Conservation (phyloP, 1,140 invertebrate genomes). For the Metaphire vulgaris region DNA sequence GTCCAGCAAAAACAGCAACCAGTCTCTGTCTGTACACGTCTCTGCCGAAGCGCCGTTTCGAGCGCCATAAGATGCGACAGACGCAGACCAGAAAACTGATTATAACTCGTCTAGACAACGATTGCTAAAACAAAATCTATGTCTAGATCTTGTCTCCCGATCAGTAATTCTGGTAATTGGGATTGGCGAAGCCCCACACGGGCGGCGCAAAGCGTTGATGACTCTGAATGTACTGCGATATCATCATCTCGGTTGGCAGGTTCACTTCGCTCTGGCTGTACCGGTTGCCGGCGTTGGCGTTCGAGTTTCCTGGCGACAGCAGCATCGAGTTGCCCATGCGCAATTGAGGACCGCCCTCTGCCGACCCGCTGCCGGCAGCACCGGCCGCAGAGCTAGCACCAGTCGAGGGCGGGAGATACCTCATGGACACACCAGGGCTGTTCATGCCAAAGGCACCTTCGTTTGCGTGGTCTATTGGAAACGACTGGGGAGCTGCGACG, state of each 20-base stretch:
- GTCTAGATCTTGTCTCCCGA: background rate
- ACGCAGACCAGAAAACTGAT: background rate
- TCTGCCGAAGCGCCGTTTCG: too few relatives aligned
- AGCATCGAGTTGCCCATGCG: constrained; percentile 3
- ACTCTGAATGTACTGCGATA: constrained; percentile 18
- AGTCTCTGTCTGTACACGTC: background rate
- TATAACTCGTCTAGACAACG: background rate
- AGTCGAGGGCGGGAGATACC: background rate
- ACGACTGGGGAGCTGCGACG: background rate
- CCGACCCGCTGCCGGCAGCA: background rate
- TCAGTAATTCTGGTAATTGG: constrained; percentile 14
- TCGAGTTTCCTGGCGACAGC: constrained; percentile 5
- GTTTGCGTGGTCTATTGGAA: background rate
- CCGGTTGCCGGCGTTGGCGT: background rate
- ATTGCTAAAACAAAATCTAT: background rate
- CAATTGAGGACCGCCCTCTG: background rate
- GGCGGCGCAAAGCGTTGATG: constrained; percentile 13
- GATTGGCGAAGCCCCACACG: constrained; percentile 16
- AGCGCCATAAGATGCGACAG: background rate
- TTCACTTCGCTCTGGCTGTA: background rate
- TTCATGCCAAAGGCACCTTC: background rate
- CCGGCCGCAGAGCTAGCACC: background rate
- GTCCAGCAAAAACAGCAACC: background rate
- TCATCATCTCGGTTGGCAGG: constrained; percentile 15
- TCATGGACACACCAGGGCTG: background rate